Percentiles rank a stretch among this genome's conserved stretches.
These are phyloP conservation scores for Chrysomela aeneicollis DNA, from an alignment of 2,888 invertebrate genomes.

Conservation along the genomic window DNA sequence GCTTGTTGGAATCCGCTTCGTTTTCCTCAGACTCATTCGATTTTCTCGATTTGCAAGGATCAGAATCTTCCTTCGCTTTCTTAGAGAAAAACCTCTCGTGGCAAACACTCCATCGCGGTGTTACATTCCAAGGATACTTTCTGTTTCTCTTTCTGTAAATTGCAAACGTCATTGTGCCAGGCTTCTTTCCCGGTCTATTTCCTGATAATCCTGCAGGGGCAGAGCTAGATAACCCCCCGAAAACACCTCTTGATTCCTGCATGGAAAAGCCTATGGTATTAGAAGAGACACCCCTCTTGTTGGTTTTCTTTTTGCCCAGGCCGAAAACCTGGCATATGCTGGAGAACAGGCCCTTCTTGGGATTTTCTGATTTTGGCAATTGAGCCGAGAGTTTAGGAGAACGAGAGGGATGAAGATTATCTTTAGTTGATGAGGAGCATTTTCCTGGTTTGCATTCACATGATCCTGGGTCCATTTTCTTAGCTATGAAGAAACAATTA, in stretches of 20 bases:
- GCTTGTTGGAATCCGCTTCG: slow-evolving; percentile 8
- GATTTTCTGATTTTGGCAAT: slow-evolving; percentile 9
- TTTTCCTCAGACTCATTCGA: not conserved
- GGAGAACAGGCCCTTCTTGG: slow-evolving; percentile 23
- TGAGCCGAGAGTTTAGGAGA: not conserved
- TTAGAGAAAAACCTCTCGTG: slow-evolving; percentile 7
- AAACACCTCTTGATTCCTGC: slow-evolving; percentile 20
- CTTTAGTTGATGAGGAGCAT: not conserved
- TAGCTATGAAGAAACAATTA: not conserved
- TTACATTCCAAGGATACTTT: slow-evolving; percentile 9
- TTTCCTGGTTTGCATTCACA: not conserved
- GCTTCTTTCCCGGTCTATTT: slow-evolving; percentile 6
- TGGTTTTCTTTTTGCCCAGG: slow-evolving; percentile 24
- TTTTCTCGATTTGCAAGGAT: not conserved
- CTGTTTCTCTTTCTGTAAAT: slow-evolving; percentile 12
- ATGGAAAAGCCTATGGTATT: slow-evolving; percentile 17
- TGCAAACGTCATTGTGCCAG: slow-evolving; percentile 17
- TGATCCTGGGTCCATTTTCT: not conserved
- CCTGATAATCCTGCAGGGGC: slow-evolving; percentile 7
- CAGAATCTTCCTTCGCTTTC: not conserved
- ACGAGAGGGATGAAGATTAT: not conserved
- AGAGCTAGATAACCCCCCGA: slow-evolving; percentile 6
- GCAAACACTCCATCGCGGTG: not conserved
- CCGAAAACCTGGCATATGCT: slow-evolving; percentile 24
- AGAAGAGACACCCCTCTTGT: slow-evolving; percentile 18